Evolutionary conservation across 2,797 vertebrate genomes (phyloP), one percentile per base, ranked within the genome.

Genomic region (Mallotus villosus): DNA sequence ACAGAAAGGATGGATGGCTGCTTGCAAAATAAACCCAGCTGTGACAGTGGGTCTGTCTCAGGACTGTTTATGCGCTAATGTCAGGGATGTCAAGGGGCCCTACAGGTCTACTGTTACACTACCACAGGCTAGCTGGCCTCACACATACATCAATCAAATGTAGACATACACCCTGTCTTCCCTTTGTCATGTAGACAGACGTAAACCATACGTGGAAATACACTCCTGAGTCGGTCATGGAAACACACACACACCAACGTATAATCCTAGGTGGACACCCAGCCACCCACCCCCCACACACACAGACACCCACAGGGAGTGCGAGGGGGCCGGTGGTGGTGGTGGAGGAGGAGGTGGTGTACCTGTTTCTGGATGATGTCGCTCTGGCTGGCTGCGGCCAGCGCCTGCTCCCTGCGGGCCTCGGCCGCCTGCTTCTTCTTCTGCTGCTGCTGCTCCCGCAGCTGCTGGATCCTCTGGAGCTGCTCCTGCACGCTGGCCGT

Each of bases 361-460:
- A 72, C 97, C 95, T 98, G 96, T 90, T 98, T 98, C 90, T 98
- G 97, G 88, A 96, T 95, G 90, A 97, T 95, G 88, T 98, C 95
- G 82, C 94, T 97, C 88, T 97, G 96, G 90, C 94, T 97, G 89
- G 95, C 88, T 76, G 95, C 87, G 70, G 94, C 96, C 81, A 96
- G 94, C 19, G 92, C 86, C 80, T 97, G 96, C 85, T 97, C 97
- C 78, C 91, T 87, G 86, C 96, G 96, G 81, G 95, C 95, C 81
- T 97, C 96, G 79, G 95, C 94, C 59, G 96, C 94, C 78, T 95
- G 95, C 86, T 93, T 94, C 83, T 98, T 97, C 92, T 96, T 96
- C 93, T 96, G 94, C 86, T 97, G 95, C 69, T 97, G 96, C 90
- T 98, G 97, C 51, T 97, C 96, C 86, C 95, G 90, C 81, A 99